Evolutionary conservation across 2,797 vertebrate species (phyloP).

Genomic region (Orientallactaga sibirica): DNA sequence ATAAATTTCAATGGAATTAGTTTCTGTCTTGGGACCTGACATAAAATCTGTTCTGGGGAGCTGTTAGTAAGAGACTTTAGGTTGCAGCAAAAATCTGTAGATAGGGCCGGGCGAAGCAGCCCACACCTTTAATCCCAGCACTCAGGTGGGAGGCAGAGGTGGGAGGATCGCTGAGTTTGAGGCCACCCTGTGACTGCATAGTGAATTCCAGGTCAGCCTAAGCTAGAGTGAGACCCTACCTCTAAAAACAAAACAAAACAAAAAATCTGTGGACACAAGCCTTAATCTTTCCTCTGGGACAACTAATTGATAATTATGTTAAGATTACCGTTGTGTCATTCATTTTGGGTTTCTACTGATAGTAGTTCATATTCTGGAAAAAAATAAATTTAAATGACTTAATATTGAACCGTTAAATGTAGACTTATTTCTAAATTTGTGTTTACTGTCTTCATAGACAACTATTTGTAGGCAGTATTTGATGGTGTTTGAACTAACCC

Average conservation of each 20-base stretch:
- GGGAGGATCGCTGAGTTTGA: no score
- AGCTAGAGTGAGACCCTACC: no score
- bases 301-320: background rate
- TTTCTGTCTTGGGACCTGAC: background rate
- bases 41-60: background rate
- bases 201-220: no score
- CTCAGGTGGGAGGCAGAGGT: no score
- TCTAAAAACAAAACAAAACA: no score
- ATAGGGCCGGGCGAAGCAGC: no score
- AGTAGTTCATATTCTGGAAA: constrained; percentile 60
- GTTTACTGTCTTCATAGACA: background rate
- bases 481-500: background rate
- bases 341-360: background rate
- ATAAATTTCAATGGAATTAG: background rate
- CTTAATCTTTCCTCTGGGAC: constrained; percentile 32
- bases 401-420: background rate
- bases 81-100: background rate
- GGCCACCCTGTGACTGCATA: no score
- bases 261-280: background rate
- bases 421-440: constrained; percentile 28
- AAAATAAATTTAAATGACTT: constrained; percentile 37
- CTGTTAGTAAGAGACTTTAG: background rate
- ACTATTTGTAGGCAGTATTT: background rate
- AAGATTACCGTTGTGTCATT: background rate
- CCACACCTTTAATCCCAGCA: no score